Evolutionary conservation across 2,113 vertebrate species (phyloP).

Genomic region (Oxyruncus cristatus): DNA sequence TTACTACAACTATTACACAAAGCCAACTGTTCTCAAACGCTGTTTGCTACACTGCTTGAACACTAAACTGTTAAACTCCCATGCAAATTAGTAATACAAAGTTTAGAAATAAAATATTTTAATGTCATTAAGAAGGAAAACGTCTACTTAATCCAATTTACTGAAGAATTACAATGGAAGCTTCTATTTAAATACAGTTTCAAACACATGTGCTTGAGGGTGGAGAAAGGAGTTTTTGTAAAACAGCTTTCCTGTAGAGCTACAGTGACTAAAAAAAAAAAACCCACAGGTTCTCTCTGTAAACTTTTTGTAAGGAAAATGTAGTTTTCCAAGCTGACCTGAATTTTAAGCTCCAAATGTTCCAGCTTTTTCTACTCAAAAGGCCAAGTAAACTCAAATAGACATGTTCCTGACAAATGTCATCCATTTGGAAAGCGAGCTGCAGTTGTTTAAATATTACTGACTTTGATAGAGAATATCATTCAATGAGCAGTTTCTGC

Average conservation of each 20-base stretch:
- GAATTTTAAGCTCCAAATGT: constrained; percentile 35
- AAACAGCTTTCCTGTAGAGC: neutral
- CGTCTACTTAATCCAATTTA: neutral
- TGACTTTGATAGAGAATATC: neutral
- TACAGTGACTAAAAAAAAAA: neutral
- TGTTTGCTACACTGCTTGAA: neutral
- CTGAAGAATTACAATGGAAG: neutral
- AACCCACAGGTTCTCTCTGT: neutral
- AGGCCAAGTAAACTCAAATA: constrained; percentile 34
- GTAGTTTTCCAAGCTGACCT: constrained; percentile 16
- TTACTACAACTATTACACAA: constrained; percentile 17
- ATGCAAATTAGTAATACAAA: neutral
- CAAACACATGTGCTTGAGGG: neutral
- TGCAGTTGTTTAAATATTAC: constrained; percentile 45
- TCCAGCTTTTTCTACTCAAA: neutral
- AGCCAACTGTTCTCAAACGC: neutral
- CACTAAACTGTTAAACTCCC: neutral
- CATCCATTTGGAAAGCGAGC: constrained; percentile 31
- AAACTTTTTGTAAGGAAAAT: neutral
- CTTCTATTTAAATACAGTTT: neutral
- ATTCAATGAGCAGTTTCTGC: neutral
- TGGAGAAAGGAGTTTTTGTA: neutral
- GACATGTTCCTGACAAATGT: constrained; percentile 35
- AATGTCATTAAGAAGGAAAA: neutral
- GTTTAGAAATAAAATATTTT: neutral